A percentile compares a stretch with the other conserved stretches of the same genome.
Evolutionary conservation across 2,797 vertebrate genomes (phyloP).

Genomic region (Phyllotis vaccarum): DNA sequence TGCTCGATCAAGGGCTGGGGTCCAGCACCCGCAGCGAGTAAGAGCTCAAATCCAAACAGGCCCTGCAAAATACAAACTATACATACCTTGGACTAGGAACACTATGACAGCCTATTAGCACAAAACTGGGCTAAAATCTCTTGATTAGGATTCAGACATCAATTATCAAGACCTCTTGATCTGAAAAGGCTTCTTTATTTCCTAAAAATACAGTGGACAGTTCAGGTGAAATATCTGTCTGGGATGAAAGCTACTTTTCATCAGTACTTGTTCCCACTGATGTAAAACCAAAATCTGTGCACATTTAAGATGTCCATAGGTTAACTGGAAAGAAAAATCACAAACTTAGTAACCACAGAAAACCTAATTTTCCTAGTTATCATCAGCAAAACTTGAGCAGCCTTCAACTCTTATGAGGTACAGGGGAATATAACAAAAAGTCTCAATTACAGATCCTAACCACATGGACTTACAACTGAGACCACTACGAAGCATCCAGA

Average conservation of each 20-base stretch:
- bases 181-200: neutral
- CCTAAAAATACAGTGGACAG: neutral
- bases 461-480: neutral
- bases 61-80: neutral
- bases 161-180: conserved; percentile 1
- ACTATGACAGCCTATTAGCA: neutral
- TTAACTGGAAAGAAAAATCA: neutral
- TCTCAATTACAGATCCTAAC: neutral
- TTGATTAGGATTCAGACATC: neutral
- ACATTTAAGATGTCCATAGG: neutral
- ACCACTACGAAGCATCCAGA: neutral
- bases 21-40: neutral
- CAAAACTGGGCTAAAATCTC: neutral
- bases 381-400: conserved; percentile 5
- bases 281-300: conserved; percentile 49
- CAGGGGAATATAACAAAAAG: neutral
- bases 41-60: neutral
- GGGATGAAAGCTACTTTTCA: neutral
- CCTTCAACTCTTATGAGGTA: neutral
- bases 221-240: conserved; percentile 15
- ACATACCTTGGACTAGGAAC: neutral
- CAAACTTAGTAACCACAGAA: neutral
- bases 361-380: neutral
- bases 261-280: neutral
- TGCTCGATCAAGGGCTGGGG: neutral